These are phyloP conservation scores for Anneissia japonica DNA, from an alignment of 35 echinoderm and acorn worm genomes.

Conservation along the genomic window DNA sequence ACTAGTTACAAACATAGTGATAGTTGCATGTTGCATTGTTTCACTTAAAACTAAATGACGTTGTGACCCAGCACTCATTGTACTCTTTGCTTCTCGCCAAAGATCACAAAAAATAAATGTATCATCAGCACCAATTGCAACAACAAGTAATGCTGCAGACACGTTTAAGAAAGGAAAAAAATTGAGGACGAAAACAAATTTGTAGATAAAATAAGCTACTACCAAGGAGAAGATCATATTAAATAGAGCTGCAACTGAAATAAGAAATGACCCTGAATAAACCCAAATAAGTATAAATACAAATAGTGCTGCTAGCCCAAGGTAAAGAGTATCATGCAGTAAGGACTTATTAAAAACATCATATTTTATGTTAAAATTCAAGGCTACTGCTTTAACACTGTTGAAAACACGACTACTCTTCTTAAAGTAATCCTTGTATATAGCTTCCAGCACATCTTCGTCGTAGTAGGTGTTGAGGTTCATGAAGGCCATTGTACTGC, in stretches of 20 bases:
- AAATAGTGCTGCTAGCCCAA: conserved; percentile 12
- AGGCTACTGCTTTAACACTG: conserved; percentile 27
- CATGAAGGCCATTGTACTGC: neutral
- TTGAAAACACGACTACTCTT: neutral
- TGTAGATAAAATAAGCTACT: conserved; percentile 70
- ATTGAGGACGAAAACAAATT: conserved; percentile 35
- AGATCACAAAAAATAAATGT: conserved; percentile 79
- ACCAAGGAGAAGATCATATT: conserved; percentile 71
- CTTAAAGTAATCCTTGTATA: conserved; percentile 48
- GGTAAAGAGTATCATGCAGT: conserved; percentile 28
- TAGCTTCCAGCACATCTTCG: neutral
- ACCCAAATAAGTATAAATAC: conserved; percentile 65
- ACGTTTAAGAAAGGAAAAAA: conserved; percentile 91
- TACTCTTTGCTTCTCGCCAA: conserved; percentile 28
- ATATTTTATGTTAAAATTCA: conserved; percentile 34
- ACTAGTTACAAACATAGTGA: conserved; percentile 87
- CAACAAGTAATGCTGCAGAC: conserved; percentile 43
- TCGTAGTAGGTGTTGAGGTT: neutral
- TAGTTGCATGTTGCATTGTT: conserved; percentile 49
- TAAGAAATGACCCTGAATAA: conserved; percentile 56
- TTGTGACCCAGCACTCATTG: neutral
- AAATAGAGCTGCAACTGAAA: conserved; percentile 48
- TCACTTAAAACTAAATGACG: conserved; percentile 19
- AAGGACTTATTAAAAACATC: conserved; percentile 64
- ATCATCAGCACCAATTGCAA: conserved; percentile 87